These are phyloP conservation scores for Spea bombifrons DNA, from an alignment of 2,113 vertebrate genomes.

Conservation along the genomic window DNA sequence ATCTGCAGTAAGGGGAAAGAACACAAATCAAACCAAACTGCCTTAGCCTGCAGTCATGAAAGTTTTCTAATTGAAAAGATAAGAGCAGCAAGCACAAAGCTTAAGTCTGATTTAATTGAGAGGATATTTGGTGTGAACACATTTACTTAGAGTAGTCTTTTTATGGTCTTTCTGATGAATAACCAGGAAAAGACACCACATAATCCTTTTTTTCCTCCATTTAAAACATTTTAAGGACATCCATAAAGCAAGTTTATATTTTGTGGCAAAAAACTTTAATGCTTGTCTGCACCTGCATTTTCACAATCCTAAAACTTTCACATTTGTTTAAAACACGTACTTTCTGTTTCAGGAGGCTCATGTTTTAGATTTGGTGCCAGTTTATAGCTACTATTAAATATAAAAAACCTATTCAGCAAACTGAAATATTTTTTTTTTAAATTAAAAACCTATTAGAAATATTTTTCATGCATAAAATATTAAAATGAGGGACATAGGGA, in stretches of 20 bases:
- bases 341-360: background rate
- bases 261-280: constrained; percentile 22
- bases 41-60: constrained; percentile 6
- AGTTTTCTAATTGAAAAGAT: constrained; percentile 41
- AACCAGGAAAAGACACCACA: constrained; percentile 3
- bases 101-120: constrained; percentile 30
- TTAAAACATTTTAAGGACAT: constrained; percentile 14
- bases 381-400: constrained; percentile 20
- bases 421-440: too few relatives aligned
- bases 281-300: constrained; percentile 5
- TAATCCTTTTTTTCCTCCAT: constrained; percentile 1
- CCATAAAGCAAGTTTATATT: constrained; percentile 25
- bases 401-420: background rate
- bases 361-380: background rate
- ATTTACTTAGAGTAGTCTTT: constrained; percentile 32
- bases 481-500: background rate
- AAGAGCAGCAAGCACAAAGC: constrained; percentile 28
- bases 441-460: background rate
- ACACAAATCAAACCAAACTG: constrained; percentile 32
- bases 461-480: constrained; percentile 15
- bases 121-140: constrained; percentile 28
- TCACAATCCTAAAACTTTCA: background rate
- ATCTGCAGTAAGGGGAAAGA: constrained; percentile 3
- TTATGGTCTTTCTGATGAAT: constrained; percentile 30
- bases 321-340: background rate